Percentiles rank a stretch among this genome's conserved stretches.
phyloP scores from a whole-genome alignment of 1,140 invertebrate species.

The Pseudomyrmex gracilis region DNA sequence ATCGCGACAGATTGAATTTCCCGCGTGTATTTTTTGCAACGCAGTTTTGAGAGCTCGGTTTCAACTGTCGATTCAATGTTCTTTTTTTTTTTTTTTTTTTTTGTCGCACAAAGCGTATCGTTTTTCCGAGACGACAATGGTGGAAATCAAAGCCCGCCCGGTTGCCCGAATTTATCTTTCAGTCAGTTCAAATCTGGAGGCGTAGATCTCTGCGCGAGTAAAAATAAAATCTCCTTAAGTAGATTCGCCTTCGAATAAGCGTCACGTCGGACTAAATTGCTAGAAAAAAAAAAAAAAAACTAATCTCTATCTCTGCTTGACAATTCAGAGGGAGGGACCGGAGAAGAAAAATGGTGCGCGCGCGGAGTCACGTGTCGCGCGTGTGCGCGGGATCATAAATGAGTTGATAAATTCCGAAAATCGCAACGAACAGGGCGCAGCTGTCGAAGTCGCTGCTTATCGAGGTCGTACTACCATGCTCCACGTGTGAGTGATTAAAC shows the following conservation, averaged over 20 bases:
- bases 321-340: too few relatives aligned
- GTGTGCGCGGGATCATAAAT: background rate
- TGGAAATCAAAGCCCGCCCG: background rate
- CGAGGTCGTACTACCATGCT: background rate
- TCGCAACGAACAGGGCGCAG: background rate
- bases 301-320: too few relatives aligned
- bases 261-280: too few relatives aligned
- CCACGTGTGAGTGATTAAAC: conserved; percentile 45
- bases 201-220: background rate
- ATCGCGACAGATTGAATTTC: background rate
- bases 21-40: background rate
- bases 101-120: background rate
- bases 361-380: too few relatives aligned
- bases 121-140: background rate
- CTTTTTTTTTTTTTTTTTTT: background rate
- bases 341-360: too few relatives aligned
- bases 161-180: background rate
- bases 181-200: background rate
- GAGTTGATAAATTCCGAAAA: conserved; percentile 6
- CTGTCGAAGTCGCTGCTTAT: background rate
- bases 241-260: too few relatives aligned
- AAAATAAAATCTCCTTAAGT: background rate
- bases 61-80: background rate
- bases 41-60: conserved; percentile 15
- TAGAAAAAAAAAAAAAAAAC: too few relatives aligned